A percentile compares a stretch with the other conserved stretches of the same genome.
phyloP scores from a whole-genome alignment of 2,888 invertebrate genomes.

The Melanophora roralis region DNA sequence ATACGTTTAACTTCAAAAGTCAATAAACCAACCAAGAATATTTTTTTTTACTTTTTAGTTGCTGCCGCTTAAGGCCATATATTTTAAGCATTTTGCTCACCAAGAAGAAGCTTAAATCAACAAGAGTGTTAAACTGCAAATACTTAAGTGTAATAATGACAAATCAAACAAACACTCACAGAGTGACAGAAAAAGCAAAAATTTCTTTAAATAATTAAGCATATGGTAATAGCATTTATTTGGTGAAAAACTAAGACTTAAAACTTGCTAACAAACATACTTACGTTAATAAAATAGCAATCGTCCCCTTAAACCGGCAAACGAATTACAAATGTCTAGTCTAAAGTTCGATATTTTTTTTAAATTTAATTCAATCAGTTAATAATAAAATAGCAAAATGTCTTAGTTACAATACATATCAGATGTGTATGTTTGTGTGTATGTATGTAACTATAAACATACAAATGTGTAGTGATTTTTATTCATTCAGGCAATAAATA shows the following conservation, averaged over 20 bases:
- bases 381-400: slow-evolving; percentile 12
- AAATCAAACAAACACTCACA: not conserved
- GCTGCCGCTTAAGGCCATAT: not conserved
- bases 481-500: slow-evolving; percentile 55
- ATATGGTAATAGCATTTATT: no score
- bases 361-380: not conserved
- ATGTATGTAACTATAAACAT: no score
- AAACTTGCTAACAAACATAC: no score
- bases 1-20: slow-evolving; percentile 30
- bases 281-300: no score
- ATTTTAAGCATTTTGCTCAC: not conserved
- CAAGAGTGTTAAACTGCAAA: slow-evolving; percentile 6
- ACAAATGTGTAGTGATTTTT: slow-evolving; percentile 44
- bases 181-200: not conserved
- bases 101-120: not conserved
- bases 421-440: no score
- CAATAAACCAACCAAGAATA: slow-evolving; percentile 46
- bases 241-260: not conserved
- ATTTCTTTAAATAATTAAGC: not conserved
- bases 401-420: slow-evolving; percentile 27
- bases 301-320: no score
- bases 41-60: not conserved
- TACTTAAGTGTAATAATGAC: not conserved
- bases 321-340: not conserved
- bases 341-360: not conserved